Evolutionary conservation across 2,888 invertebrate genomes (phyloP).

Genomic region (Mesorhabditis sp.): DNA sequence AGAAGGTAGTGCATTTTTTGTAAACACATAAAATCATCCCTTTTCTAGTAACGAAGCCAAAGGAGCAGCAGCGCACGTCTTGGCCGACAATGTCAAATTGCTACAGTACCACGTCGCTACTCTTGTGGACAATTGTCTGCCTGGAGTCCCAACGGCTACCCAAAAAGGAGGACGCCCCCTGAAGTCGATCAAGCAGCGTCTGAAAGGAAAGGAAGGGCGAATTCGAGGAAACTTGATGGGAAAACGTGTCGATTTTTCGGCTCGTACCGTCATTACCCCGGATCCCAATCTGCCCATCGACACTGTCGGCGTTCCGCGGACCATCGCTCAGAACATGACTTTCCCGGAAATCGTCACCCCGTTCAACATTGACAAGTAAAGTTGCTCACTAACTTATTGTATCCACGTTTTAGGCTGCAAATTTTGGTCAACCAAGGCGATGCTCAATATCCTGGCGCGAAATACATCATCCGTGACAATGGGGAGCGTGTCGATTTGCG

Average conservation of each 20-base stretch:
- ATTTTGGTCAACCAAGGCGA: conserved; percentile 92
- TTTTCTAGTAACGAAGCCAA: conserved; percentile 79
- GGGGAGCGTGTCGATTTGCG: conserved; percentile 95
- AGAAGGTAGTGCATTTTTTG: conserved; percentile 61
- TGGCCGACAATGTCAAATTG: conserved; percentile 93
- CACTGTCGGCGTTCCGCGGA: conserved; percentile 94
- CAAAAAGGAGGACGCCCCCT: conserved; percentile 98
- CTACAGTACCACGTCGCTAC: conserved; percentile 98
- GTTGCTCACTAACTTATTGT: conserved; percentile 18
- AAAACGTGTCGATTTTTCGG: conserved; percentile 92
- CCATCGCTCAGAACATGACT: conserved; percentile 96
- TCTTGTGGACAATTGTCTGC: conserved; percentile 96
- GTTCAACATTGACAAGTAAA: conserved; percentile 89
- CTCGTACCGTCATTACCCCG: conserved; percentile 79
- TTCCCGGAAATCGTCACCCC: conserved; percentile 99
- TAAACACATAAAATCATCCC: not conserved
- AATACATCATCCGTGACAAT: conserved; percentile 96
- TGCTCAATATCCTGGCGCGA: conserved; percentile 97
- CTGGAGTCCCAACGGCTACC: conserved; percentile 89
- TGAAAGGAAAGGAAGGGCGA: conserved; percentile 95
- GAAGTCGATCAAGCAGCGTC: conserved; percentile 90
- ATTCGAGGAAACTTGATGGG: conserved; percentile 99
- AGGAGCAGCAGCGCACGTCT: conserved; percentile 94
- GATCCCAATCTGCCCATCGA: conserved; percentile 69
- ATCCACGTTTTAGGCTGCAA: conserved; percentile 67